phyloP scores from a whole-genome alignment of 2,797 vertebrate genomes.

The Malacoctenus gilli region DNA sequence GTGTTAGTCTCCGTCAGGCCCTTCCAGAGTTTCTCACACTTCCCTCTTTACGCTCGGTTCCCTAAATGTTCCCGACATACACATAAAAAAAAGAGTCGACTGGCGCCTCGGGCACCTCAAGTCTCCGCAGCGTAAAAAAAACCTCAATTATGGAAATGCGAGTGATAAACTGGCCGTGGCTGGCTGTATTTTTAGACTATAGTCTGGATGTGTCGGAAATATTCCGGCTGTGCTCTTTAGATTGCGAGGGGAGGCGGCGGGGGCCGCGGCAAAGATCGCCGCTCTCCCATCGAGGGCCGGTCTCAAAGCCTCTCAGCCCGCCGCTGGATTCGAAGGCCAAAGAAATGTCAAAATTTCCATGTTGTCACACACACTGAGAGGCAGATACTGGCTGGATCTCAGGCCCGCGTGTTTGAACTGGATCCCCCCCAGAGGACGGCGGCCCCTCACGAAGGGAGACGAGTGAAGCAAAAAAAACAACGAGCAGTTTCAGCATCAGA shows the following conservation, averaged over 20 bases:
- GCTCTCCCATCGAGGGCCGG: slow-evolving; percentile 10
- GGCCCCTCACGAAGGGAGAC: no score
- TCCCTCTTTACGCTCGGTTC: background rate
- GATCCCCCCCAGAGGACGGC: no score
- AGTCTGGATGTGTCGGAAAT: slow-evolving; percentile 8
- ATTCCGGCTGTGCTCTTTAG: slow-evolving; percentile 8
- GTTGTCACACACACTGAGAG: slow-evolving; percentile 58
- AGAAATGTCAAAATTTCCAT: slow-evolving; percentile 84
- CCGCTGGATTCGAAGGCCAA: slow-evolving; percentile 61
- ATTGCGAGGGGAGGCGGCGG: slow-evolving; percentile 1
- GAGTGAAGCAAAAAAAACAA: no score
- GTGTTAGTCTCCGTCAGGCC: background rate
- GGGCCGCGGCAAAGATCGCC: background rate
- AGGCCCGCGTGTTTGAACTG: slow-evolving; percentile 62
- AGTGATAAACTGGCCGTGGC: background rate
- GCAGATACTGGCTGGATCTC: slow-evolving; percentile 50
- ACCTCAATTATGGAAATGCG: background rate
- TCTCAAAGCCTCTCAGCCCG: slow-evolving; percentile 46
- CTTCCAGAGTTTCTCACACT: background rate
- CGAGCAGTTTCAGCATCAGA: slow-evolving; percentile 32
- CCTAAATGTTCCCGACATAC: background rate
- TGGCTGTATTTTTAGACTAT: slow-evolving; percentile 5
- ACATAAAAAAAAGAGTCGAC: background rate
- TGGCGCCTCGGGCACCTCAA: background rate
- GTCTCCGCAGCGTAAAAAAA: background rate